Percentiles rank a stretch among this genome's conserved stretches.
Conservation (phyloP, 2,797 vertebrate genomes). For the Bufotes viridis region DNA sequence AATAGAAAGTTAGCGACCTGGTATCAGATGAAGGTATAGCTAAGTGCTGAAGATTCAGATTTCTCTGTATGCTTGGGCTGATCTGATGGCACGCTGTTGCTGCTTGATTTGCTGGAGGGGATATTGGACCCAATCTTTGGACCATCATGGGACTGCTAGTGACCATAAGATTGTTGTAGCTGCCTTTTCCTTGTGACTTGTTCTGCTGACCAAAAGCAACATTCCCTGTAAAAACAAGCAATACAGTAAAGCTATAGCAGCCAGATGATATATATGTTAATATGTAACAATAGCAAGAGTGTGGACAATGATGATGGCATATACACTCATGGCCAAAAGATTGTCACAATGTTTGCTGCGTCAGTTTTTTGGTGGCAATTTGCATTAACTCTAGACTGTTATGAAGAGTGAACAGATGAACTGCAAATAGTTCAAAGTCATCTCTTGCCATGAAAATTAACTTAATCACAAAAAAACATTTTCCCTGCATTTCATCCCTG, state of each 20-base stretch:
- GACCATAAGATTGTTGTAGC: constrained; percentile 78
- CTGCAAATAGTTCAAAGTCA: too few species aligned
- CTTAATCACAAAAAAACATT: too few species aligned
- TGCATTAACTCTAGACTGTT: too few species aligned
- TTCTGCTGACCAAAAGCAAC: constrained; percentile 72
- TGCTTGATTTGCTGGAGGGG: constrained; percentile 73
- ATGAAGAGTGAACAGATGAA: too few species aligned
- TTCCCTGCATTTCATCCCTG: too few species aligned
- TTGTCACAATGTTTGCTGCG: too few species aligned
- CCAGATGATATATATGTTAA: background rate
- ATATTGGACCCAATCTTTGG: constrained; percentile 76
- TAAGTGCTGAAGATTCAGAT: constrained; percentile 76
- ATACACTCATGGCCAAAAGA: background rate
- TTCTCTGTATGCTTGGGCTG: constrained; percentile 74
- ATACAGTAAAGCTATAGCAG: background rate
- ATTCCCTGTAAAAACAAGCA: constrained; percentile 74
- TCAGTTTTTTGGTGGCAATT: too few species aligned
- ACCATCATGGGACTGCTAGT: constrained; percentile 81
- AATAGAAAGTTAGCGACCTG: constrained; percentile 78
- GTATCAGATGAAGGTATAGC: constrained; percentile 81
- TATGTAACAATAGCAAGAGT: background rate
- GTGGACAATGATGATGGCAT: background rate
- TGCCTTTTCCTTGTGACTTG: constrained; percentile 80
- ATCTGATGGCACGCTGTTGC: constrained; percentile 72
- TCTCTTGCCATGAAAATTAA: too few species aligned